Percentiles rank a stretch among this genome's conserved stretches.
Evolutionary conservation across 2,113 vertebrate genomes (phyloP).

Genomic region (Bubo scandiacus): DNA sequence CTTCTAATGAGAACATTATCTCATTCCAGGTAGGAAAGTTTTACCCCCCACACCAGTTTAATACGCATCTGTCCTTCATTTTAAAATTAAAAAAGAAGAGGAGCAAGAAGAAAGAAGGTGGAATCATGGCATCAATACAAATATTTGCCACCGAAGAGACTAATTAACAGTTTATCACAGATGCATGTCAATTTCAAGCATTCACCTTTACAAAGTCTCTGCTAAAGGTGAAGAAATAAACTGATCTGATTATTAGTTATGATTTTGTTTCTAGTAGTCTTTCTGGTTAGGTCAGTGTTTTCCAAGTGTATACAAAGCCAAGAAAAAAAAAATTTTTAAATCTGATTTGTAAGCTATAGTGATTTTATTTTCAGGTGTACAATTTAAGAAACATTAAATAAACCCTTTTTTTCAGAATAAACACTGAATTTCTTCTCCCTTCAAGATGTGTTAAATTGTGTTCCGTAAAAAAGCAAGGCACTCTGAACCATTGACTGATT

Average conservation of each 20-base stretch:
- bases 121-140: background rate
- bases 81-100: background rate
- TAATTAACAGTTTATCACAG: background rate
- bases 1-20: background rate
- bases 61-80: background rate
- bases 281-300: background rate
- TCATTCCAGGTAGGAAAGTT: background rate
- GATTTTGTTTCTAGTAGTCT: background rate
- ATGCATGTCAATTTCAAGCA: background rate
- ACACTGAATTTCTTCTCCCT: background rate
- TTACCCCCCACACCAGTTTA: fast-evolving
- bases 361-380: background rate
- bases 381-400: background rate
- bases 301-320: background rate
- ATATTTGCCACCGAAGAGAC: background rate
- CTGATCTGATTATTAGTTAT: background rate
- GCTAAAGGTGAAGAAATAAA: background rate
- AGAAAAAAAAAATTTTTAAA: background rate
- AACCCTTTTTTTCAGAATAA: background rate
- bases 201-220: background rate
- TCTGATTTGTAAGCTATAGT: background rate
- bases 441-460: background rate
- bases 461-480: background rate
- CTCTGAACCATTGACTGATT: background rate
- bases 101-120: background rate